Base-by-base conservation (phyloP, 2,888 invertebrate genomes). In the Stramonita haemastoma region DNA sequence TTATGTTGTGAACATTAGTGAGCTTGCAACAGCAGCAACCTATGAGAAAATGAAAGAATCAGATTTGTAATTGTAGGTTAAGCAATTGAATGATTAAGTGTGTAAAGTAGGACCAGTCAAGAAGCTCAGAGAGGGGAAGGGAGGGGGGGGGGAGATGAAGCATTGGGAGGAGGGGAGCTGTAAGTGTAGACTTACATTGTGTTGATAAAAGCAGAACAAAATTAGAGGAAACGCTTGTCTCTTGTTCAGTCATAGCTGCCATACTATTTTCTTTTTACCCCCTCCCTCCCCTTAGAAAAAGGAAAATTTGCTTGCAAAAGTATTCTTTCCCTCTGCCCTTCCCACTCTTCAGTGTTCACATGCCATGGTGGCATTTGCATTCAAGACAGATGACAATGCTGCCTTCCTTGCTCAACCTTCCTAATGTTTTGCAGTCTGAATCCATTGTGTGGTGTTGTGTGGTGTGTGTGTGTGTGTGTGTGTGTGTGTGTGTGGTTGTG, bases 311-410 rank as follows among this genome's bases (percentile, higher is more conserved):
- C 46, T 46, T 5, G 8, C 46, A 46, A 46, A 46, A 46, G 46
- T 46, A 46, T 46, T 46, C 46, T 46, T 73, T n/a, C 19, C 26
- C 73, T 73, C 2, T 26, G 26, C 73, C n/a, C 8, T 73, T 8
- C 26, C 73, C n/a, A 8, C n/a, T 26, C 26, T n/a, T 73, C 73
- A 8, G 26, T 26, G 11, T n/a, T 26, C n/a, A 8, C n/a, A 22
- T n/a, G 46, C 73, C n/a, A 15, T 60, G 60, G 60, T 22, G 15
- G 60, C 60, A 79, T 79, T 79, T 79, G 34, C 77, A 79, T 79
- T 79, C 34, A 79, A 32, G 77, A 79, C 77, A 79, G 32, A 32
- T 79, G 77, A 79, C 77, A 79, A 32, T 79, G 60, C 60, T 46
- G 46, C 46, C 46, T 46, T 46, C 46, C 60, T 22, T 19, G 60